phyloP scores from a whole-genome alignment of 2,888 invertebrate species.

The Scaeva pyrastri region DNA sequence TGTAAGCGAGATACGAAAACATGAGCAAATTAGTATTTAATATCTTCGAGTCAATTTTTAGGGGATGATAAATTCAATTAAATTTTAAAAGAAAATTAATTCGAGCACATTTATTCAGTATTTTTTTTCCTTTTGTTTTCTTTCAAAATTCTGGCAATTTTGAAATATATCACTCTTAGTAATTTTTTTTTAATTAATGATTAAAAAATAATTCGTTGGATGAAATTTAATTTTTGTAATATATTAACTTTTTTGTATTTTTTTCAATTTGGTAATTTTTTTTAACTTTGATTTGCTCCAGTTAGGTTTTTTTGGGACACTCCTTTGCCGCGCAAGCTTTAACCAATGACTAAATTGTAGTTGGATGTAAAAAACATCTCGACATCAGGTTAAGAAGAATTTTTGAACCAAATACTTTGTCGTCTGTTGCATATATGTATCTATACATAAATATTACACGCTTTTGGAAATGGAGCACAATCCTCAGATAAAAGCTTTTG shows the following conservation, averaged over 20 bases:
- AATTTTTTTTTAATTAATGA: background rate
- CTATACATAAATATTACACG: too few species aligned
- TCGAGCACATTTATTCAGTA: background rate
- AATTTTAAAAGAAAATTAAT: background rate
- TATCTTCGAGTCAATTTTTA: background rate
- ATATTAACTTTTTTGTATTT: background rate
- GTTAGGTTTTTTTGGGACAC: slow-evolving; percentile 42
- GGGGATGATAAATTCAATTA: background rate
- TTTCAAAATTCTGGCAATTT: background rate
- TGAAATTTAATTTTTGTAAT: background rate
- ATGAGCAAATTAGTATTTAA: slow-evolving; percentile 18
- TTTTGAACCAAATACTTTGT: slow-evolving; percentile 28
- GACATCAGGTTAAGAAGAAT: slow-evolving; percentile 7
- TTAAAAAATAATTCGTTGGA: slow-evolving; percentile 16
- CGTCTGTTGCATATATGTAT: slow-evolving; percentile 64
- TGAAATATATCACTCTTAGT: slow-evolving; percentile 9
- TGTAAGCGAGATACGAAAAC: slow-evolving; percentile 55
- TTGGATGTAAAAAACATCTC: slow-evolving; percentile 62
- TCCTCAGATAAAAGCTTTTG: slow-evolving; percentile 27
- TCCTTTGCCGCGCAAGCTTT: slow-evolving; percentile 70
- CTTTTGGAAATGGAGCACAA: slow-evolving; percentile 46
- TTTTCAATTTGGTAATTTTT: too few species aligned
- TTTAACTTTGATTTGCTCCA: background rate
- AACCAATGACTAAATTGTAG: slow-evolving; percentile 68
- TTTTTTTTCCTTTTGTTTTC: background rate